Base-by-base conservation (phyloP, 2,113 vertebrate species). In the Eptesicus fuscus region DNA sequence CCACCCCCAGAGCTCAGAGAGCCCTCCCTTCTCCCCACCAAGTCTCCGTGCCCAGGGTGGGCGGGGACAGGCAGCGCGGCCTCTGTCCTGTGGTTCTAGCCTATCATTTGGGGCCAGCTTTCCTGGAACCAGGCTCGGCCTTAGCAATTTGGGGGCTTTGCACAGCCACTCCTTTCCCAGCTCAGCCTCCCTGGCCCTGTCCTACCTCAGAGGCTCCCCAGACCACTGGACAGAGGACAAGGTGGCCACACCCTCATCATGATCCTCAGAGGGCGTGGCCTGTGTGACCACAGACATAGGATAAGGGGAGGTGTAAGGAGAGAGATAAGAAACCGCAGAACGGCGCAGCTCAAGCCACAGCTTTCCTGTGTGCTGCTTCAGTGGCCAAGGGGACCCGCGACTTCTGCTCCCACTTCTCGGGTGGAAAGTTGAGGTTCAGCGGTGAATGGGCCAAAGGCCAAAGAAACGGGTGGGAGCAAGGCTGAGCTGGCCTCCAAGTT, bases 21-120 rank as follows among this genome's bases (percentile, higher is more conserved):
- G 13, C 18, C 80, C 89, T 83, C 42, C 87, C 88, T 71, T 69
- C 84, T 73, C 23, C 71, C 53, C 40, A 11, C 74, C 74, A 14
- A 12, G 70, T 47, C 71, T 89, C 88, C 44, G 0, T 79, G 96
- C 97, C 93, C 80, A 88, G 87, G 77, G 93, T 94, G 87, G 97
- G 97, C 9, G 69, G 93, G 63, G 40, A 70, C 53, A 32, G 63
- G 88, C 83, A 28, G 95, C 83, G 28, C 2, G 69, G 95, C 92
- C 94, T 87, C 94, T 59, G 94, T 85, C 85, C 96, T 96, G 93
- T 65, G 96, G 96, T 83, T 95, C 94, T 70, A 92, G 95, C 74
- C 97, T 97, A 86, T 97, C 96, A 97, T 97, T 97, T 96, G 91
- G 94, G 96, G 97, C 96, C 94, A 28, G 85, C 56, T 96, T 97